Evolutionary conservation across 2,888 invertebrate species (phyloP), one percentile per base, ranked within the genome.

Genomic region (Caenorhabditis afra): DNA sequence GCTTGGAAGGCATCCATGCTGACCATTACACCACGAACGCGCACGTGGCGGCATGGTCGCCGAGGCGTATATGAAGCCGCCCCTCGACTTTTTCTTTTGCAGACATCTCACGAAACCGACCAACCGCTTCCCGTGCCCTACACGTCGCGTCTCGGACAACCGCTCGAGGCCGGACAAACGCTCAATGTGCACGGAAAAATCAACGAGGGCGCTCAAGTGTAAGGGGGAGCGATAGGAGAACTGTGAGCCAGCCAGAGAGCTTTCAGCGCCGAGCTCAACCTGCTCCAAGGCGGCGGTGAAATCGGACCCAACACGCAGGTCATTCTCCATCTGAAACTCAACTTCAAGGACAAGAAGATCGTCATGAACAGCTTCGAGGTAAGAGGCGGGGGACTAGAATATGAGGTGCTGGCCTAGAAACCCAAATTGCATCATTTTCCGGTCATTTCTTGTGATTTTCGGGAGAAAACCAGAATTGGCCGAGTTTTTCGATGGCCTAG

Each of bases 261-360:
- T 75, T 82, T 41, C 66, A 85, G 86, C 29, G 77, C 77, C 45
- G 82, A 81, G 52, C 16, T 85, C 68, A 86, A 86, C 59, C 68
- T 86, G 20, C 79, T 84, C 16, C 73, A 70, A 20, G 86, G 83
- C 18, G 82, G 82, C 10, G 49, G 73, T 12, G 86, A 84, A 18
- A 82, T 88, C 52, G 76, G 73, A 50, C 78, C 81, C 10, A 58
- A 71, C 14, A 79, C 80, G 16, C 71, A 80, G 58, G 89, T 87
- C 1, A 83, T 86, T 22, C 81, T 90, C 45, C 89, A 89, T 77
- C 61, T 87, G 61, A 87, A 84, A 52, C 58, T 87, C 23, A 87
- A 88, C 50, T 85, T 89, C 66, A 85, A 87, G 65, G 88, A 89
- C 59, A 83, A 83, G 53, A 89, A 88, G 64, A 61, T 87, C 29